phyloP scores from a whole-genome alignment of 2,797 vertebrate species.

The Botia almorhae region DNA sequence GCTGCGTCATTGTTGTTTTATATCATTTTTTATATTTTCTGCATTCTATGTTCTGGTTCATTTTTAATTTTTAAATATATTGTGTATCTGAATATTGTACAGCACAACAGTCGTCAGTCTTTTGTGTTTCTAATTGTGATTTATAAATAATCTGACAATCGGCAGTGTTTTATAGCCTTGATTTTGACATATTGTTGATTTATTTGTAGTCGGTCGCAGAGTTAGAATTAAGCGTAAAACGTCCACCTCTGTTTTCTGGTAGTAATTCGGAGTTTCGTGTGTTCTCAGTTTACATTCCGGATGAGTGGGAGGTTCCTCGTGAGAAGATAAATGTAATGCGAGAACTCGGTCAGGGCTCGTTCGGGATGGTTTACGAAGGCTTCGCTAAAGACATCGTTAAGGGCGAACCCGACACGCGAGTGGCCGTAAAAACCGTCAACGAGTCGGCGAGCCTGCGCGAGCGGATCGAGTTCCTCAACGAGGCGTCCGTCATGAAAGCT shows the following conservation, averaged over 20 bases:
- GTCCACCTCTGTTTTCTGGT: background rate
- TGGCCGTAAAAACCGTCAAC: constrained; percentile 97
- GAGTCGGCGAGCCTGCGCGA: constrained; percentile 94
- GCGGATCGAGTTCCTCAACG: constrained; percentile 97
- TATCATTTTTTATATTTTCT: too few relatives aligned
- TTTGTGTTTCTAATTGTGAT: too few relatives aligned
- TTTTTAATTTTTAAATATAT: too few relatives aligned
- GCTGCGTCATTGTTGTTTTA: too few relatives aligned
- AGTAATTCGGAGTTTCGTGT: background rate
- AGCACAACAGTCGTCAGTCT: too few relatives aligned
- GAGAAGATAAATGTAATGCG: constrained; percentile 90
- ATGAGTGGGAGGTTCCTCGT: constrained; percentile 95
- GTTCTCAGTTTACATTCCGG: constrained; percentile 89
- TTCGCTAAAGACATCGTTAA: constrained; percentile 92
- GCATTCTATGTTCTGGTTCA: too few relatives aligned
- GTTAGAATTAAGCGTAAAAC: background rate
- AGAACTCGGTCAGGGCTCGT: constrained; percentile 96
- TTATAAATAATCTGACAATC: background rate
- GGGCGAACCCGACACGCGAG: constrained; percentile 87
- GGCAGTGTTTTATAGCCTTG: background rate
- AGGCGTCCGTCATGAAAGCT: constrained; percentile 98
- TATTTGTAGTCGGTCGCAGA: background rate
- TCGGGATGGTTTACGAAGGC: constrained; percentile 98
- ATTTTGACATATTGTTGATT: background rate
- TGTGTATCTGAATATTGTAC: too few relatives aligned